Evolutionary conservation across 2,888 invertebrate species (phyloP).

Genomic region (Steinernema carpocapsae): DNA sequence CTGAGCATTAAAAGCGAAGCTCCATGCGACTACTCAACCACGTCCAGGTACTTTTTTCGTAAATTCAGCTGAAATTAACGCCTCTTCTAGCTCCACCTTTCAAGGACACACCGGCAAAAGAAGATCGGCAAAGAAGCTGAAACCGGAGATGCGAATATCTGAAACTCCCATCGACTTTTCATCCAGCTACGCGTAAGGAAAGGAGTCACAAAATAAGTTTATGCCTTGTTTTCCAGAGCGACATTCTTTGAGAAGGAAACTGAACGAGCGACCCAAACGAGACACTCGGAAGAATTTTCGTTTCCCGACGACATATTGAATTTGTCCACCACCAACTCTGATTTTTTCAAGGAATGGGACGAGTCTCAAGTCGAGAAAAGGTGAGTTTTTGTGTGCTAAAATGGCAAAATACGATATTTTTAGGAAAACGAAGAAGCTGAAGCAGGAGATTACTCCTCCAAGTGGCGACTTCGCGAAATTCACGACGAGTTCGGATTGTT

Average conservation of each 20-base stretch:
- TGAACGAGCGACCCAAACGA: background rate
- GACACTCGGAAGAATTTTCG: background rate
- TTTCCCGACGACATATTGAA: background rate
- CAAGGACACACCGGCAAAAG: background rate
- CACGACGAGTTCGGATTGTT: background rate
- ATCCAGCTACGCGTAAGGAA: background rate
- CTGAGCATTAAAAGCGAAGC: background rate
- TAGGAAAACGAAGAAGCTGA: background rate
- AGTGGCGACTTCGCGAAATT: background rate
- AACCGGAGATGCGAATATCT: background rate
- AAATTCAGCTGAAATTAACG: background rate
- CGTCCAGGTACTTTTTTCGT: background rate
- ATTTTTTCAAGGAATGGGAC: background rate
- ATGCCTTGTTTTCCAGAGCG: background rate
- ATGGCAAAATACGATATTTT: background rate
- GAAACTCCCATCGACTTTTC: constrained; percentile 1
- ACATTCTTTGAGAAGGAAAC: background rate
- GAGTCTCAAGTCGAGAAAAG: background rate
- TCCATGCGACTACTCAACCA: background rate
- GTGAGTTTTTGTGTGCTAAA: background rate
- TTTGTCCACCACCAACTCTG: background rate
- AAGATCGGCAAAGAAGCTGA: background rate
- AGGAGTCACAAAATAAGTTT: background rate
- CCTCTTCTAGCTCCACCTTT: background rate
- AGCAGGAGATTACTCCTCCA: background rate